Evolutionary conservation across 2,113 vertebrate genomes (phyloP).

Genomic region (Theristicus caerulescens): DNA sequence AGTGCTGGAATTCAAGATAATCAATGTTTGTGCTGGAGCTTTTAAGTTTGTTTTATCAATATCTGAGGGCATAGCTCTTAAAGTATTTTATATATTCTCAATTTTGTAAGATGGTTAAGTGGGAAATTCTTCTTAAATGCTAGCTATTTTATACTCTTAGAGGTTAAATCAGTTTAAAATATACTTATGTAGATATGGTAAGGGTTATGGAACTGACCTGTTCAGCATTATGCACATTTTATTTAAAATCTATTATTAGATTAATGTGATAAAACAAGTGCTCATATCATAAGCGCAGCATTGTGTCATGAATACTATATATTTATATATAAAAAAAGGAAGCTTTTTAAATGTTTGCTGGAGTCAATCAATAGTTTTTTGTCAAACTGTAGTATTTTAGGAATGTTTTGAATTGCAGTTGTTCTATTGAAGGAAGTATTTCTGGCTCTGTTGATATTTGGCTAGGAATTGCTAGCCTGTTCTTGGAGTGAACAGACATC

Average conservation of each 20-base stretch:
- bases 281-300: rapidly evolving
- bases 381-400: not conserved
- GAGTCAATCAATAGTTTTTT: not conserved
- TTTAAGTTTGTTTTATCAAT: not conserved
- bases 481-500: not conserved
- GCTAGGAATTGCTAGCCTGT: not conserved
- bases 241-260: not conserved
- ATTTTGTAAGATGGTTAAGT: not conserved
- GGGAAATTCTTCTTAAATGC: not conserved
- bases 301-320: not conserved
- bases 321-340: not conserved
- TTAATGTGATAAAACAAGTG: not conserved
- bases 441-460: not conserved
- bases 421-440: not conserved
- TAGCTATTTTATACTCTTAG: not conserved
- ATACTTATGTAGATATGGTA: not conserved
- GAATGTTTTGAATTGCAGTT: not conserved
- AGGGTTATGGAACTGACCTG: not conserved
- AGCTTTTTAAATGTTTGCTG: not conserved
- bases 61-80: not conserved
- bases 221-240: not conserved
- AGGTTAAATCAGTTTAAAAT: not conserved
- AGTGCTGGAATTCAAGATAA: not conserved
- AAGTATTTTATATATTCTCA: too few relatives aligned
- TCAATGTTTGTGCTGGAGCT: not conserved